Evolutionary conservation across 2,888 invertebrate species (phyloP).

Genomic region (Heliconius aoede): DNA sequence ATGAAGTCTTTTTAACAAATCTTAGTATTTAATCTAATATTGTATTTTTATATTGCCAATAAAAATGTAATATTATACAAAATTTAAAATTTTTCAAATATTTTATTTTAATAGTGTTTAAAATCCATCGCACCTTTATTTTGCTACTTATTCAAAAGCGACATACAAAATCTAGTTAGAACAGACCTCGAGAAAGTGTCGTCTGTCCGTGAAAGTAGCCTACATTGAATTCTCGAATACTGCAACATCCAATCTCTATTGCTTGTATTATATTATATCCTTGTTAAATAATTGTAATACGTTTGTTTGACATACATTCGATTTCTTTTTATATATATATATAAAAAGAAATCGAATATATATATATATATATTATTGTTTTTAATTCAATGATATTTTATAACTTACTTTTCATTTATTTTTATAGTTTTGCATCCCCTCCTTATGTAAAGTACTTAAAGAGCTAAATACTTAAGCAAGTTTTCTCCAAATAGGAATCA

Average conservation of each 20-base stretch:
- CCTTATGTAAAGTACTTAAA: neutral
- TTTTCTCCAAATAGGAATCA: too few species aligned
- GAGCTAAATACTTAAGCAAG: neutral
- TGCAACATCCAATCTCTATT: slow-evolving; percentile 26
- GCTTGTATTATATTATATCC: slow-evolving; percentile 17
- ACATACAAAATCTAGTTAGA: slow-evolving; percentile 33
- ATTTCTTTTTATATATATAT: neutral
- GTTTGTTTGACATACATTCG: neutral
- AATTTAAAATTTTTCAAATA: neutral
- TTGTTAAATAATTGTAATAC: slow-evolving; percentile 13
- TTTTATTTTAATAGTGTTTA: neutral
- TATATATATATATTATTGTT: too few species aligned
- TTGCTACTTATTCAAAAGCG: slow-evolving; percentile 20
- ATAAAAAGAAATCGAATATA: too few species aligned
- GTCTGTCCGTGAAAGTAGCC: slow-evolving; percentile 39
- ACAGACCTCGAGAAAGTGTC: slow-evolving; percentile 37
- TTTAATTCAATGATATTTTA: too few species aligned
- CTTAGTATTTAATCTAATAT: too few species aligned
- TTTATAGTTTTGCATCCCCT: neutral
- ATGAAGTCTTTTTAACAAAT: too few species aligned
- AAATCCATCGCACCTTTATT: neutral
- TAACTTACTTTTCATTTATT: too few species aligned
- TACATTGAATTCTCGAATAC: slow-evolving; percentile 39
- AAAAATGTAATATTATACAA: neutral
- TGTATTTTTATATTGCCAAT: neutral